A percentile compares a stretch with the other conserved stretches of the same genome.
Evolutionary conservation across 2,113 vertebrate genomes (phyloP).

Genomic region (Epinephelus cyanopodus): DNA sequence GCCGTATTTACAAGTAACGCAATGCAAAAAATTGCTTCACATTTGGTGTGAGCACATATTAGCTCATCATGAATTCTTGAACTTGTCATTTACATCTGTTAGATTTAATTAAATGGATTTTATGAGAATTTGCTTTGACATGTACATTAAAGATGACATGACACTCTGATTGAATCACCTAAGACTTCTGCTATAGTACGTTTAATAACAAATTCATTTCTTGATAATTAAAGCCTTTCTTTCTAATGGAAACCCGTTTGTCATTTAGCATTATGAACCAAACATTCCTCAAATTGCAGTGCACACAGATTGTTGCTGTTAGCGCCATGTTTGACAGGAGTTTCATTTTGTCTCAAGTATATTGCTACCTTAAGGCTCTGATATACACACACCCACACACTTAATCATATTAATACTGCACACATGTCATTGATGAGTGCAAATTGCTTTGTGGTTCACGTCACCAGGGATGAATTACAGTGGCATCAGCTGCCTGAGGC

Average conservation of each 20-base stretch:
- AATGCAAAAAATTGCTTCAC: too few species aligned
- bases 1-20: too few species aligned
- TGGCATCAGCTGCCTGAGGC: conserved; percentile 35
- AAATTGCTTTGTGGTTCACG: conserved; percentile 41
- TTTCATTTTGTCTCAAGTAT: conserved; percentile 36
- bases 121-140: not conserved
- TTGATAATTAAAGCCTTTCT: not conserved
- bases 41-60: too few species aligned
- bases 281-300: not conserved
- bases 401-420: conserved; percentile 38
- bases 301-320: not conserved
- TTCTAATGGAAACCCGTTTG: too few species aligned
- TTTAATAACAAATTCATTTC: not conserved
- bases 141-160: not conserved
- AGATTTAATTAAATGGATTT: not conserved
- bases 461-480: conserved; percentile 40
- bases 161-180: not conserved
- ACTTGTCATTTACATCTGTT: not conserved
- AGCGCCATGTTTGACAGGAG: conserved; percentile 10
- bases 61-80: not conserved
- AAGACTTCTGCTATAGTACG: not conserved
- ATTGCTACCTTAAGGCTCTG: conserved; percentile 33
- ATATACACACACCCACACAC: conserved; percentile 11
- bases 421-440: conserved; percentile 40
- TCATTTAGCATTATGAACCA: conserved; percentile 18